Base-by-base conservation (phyloP, 2,888 invertebrate genomes). In the Caenorhabditis uteleia region DNA sequence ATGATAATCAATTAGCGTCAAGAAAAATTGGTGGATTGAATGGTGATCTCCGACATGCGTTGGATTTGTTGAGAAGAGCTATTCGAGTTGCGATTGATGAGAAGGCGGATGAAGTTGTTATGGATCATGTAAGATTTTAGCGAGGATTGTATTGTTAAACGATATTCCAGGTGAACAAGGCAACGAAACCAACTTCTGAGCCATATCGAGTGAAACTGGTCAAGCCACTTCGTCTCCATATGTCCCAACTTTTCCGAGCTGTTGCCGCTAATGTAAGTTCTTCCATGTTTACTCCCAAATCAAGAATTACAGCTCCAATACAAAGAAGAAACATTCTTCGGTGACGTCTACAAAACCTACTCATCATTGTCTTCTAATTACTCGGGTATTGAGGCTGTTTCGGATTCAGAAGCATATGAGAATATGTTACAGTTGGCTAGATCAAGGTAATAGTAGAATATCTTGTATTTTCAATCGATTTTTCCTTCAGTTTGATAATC, bases 21-120 rank as follows among this genome's bases (percentile, higher is more conserved):
- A 1, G 57, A 79, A 7, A 58, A 78, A 44, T 54, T 70, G 67
- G 82, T 73, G 20, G 44, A 74, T 62, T 91, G 91, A 77, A 93
- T 93, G 89, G 95, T 76, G 98, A 98, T 86, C 93, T 94, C 0
- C 88, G 98, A 1, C 88, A 97, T 50, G 97, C 95, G 0, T 85
- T 97, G n/a, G 95, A 97, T 68, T 91, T 98, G 48, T 93, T 95
- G 80, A 87, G 92, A 0, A 87, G 94, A 27, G 91, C 95, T 1
- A 89, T 92, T 0, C 95, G 95, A 86, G 88, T 95, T 34, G 91
- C 92, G 0, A 90, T 85, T 38, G 64, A 65, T 34, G 51, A 40
- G 23, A 73, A 67, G 12, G 54, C 51, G 26, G 64, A 72, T 40
- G 59, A 49, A 33, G 33, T 76, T 8, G 45, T 48, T 2, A 27